These are phyloP conservation scores for Meliscaeva auricollis DNA, from an alignment of 2,888 invertebrate species.

Conservation along the genomic window DNA sequence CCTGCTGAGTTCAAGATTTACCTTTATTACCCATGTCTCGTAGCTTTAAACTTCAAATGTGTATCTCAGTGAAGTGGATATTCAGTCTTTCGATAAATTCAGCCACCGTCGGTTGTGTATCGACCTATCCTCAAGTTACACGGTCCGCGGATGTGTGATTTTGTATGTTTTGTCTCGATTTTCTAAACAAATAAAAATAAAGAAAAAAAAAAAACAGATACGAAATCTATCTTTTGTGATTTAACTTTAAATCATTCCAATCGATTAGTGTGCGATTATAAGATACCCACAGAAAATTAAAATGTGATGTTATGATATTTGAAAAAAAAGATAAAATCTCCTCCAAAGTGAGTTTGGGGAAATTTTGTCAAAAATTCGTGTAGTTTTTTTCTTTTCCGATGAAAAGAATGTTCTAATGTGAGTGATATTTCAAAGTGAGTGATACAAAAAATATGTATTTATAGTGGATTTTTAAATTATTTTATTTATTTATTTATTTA, in stretches of 20 bases:
- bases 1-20: slow-evolving; percentile 43
- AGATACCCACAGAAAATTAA: background rate
- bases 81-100: slow-evolving; percentile 65
- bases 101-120: slow-evolving; percentile 66
- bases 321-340: background rate
- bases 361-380: background rate
- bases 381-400: background rate
- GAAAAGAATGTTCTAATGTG: background rate
- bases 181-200: slow-evolving; percentile 26
- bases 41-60: slow-evolving; percentile 54
- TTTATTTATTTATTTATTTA: slow-evolving; percentile 18
- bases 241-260: background rate
- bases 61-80: slow-evolving; percentile 30
- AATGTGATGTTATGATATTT: slow-evolving; percentile 26
- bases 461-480: slow-evolving; percentile 17
- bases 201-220: background rate
- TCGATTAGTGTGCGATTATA: slow-evolving; percentile 6
- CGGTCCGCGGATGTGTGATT: slow-evolving; percentile 50
- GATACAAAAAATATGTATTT: slow-evolving; percentile 33
- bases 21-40: slow-evolving; percentile 2
- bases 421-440: slow-evolving; percentile 45
- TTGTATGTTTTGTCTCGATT: slow-evolving; percentile 35
- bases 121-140: background rate
- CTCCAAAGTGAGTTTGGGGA: background rate
- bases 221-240: background rate